Conservation (phyloP, 2,113 vertebrate genomes). For the Rhabdornis inornatus region DNA sequence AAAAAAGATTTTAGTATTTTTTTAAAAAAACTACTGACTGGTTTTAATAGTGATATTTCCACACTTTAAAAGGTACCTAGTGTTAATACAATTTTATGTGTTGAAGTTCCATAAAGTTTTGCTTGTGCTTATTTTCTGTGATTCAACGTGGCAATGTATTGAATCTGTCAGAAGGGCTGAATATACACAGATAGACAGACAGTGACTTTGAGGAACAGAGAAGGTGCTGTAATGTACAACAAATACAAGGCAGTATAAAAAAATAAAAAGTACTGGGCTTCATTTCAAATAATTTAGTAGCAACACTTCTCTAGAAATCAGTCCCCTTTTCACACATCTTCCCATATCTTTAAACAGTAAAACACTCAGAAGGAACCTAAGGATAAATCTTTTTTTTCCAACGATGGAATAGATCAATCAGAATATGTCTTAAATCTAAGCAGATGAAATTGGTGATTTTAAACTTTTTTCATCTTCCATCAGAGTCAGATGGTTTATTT, state of each 20-base stretch:
- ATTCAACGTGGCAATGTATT: neutral
- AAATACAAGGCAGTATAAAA: neutral
- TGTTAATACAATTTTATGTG: neutral
- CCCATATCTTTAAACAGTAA: neutral
- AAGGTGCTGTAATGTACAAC: neutral
- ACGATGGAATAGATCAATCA: neutral
- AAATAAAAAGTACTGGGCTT: neutral
- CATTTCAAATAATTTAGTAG: neutral
- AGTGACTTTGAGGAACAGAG: neutral
- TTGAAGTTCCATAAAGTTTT: neutral
- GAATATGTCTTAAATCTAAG: neutral
- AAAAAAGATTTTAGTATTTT: neutral
- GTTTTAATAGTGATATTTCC: neutral
- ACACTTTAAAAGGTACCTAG: neutral
- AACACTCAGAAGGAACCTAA: neutral
- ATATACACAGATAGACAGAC: neutral
- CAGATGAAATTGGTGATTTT: neutral
- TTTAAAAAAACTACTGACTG: neutral
- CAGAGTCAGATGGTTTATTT: neutral
- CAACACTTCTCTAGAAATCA: neutral
- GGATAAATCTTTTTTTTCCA: neutral
- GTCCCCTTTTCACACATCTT: neutral
- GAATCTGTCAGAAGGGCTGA: neutral
- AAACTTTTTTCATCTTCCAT: neutral
- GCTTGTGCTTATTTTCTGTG: neutral